Evolutionary conservation across 2,888 invertebrate genomes (phyloP).

Genomic region (Lithophane socia): DNA sequence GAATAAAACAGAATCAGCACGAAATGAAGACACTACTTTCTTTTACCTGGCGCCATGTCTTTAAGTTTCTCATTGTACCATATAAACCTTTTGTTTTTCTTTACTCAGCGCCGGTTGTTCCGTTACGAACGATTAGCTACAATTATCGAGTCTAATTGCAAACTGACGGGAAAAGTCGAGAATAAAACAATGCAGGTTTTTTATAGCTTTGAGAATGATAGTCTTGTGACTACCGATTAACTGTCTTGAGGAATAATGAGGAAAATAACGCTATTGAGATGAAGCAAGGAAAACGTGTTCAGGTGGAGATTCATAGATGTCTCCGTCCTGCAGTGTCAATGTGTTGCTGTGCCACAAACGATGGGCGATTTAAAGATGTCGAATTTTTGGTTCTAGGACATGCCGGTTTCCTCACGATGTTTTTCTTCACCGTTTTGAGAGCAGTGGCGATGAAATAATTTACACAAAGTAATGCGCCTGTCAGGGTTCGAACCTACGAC

Average conservation of each 20-base stretch:
- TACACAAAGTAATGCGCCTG: too few relatives aligned
- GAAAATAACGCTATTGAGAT: slow-evolving; percentile 5
- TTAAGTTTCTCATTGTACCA: slow-evolving; percentile 13
- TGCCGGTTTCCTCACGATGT: too few relatives aligned
- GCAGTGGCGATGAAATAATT: too few relatives aligned
- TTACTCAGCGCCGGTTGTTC: slow-evolving; percentile 67
- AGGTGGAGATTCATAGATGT: neutral
- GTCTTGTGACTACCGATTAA: slow-evolving; percentile 40
- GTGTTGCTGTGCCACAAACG: too few relatives aligned
- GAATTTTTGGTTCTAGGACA: too few relatives aligned
- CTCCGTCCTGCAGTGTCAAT: too few relatives aligned
- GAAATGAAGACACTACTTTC: slow-evolving; percentile 16
- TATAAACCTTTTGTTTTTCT: slow-evolving; percentile 42
- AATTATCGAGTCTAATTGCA: slow-evolving; percentile 81
- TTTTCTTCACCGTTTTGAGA: too few relatives aligned
- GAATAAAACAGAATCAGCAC: neutral
- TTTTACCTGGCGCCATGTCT: neutral
- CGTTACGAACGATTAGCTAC: slow-evolving; percentile 82
- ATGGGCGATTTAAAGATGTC: too few relatives aligned
- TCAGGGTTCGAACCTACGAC: too few relatives aligned
- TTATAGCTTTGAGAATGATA: slow-evolving; percentile 52
- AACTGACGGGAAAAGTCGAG: slow-evolving; percentile 78
- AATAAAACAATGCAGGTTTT: slow-evolving; percentile 73
- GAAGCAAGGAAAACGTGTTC: neutral
- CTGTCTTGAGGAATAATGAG: slow-evolving; percentile 1